phyloP scores from a whole-genome alignment of 2,113 vertebrate species.

The Rhegmatorhina hoffmannsi region DNA sequence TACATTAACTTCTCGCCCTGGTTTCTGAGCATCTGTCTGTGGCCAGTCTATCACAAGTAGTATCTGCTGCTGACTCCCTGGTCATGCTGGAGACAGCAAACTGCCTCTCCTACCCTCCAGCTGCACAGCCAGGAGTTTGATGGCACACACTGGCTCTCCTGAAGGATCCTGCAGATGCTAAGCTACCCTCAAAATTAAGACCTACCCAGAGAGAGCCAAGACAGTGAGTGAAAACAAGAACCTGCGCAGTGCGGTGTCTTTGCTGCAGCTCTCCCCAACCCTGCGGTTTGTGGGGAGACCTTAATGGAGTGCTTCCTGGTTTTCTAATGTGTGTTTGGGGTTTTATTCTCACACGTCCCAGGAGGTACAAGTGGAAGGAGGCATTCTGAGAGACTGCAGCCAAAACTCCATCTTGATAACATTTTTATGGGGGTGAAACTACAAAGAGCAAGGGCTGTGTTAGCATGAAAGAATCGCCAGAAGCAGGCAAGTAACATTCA shows the following conservation, averaged over 20 bases:
- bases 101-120: not conserved
- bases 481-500: not conserved
- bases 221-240: accelerated
- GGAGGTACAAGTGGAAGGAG: not conserved
- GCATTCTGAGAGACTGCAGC: constrained; percentile 8
- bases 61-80: not conserved
- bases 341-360: constrained; percentile 1
- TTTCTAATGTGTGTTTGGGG: constrained; percentile 3
- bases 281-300: not conserved
- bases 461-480: not conserved
- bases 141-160: not conserved
- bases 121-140: not conserved
- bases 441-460: not conserved
- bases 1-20: not conserved
- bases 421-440: constrained; percentile 43
- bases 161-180: not conserved
- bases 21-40: not conserved
- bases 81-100: accelerated
- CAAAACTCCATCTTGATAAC: constrained; percentile 46
- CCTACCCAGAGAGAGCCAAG: accelerated
- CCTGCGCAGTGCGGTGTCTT: accelerated
- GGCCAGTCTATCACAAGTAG: accelerated
- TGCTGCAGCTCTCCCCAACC: accelerated
- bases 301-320: not conserved
- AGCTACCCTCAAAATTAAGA: not conserved